phyloP scores from a whole-genome alignment of 2,797 vertebrate species.

The Peromyscus attwateri region DNA sequence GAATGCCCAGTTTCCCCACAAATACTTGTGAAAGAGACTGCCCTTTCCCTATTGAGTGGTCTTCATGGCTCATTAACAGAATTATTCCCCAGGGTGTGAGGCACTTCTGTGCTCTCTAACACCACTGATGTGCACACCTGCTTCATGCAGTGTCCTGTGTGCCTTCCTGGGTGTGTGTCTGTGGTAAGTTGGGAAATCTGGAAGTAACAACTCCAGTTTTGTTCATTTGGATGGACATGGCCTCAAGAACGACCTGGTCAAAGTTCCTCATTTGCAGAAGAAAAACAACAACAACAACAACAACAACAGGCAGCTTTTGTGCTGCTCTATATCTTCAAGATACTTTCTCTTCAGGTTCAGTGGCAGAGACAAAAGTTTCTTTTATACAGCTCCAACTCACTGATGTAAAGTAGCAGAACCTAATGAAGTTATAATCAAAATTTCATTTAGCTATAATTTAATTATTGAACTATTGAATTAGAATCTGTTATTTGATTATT shows the following conservation, averaged over 20 bases:
- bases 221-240: background rate
- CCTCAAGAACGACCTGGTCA: background rate
- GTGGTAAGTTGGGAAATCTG: background rate
- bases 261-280: background rate
- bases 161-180: background rate
- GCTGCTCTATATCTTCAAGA: background rate
- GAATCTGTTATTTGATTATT: conserved; percentile 43
- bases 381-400: conserved; percentile 33
- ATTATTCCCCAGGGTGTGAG: too few relatives aligned
- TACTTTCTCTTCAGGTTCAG: background rate
- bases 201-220: background rate
- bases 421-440: background rate
- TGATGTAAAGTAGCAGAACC: background rate
- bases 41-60: background rate
- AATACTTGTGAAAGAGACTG: background rate
- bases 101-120: background rate
- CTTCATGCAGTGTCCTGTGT: too few relatives aligned
- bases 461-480: conserved; percentile 8
- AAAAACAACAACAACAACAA: background rate
- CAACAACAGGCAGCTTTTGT: background rate
- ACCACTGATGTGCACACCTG: too few relatives aligned
- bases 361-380: conserved; percentile 8
- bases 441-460: conserved; percentile 24
- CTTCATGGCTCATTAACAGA: too few relatives aligned
- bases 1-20: background rate